These are phyloP conservation scores for Hestina assimilis DNA, from an alignment of 1,140 invertebrate species.

Conservation along the genomic window DNA sequence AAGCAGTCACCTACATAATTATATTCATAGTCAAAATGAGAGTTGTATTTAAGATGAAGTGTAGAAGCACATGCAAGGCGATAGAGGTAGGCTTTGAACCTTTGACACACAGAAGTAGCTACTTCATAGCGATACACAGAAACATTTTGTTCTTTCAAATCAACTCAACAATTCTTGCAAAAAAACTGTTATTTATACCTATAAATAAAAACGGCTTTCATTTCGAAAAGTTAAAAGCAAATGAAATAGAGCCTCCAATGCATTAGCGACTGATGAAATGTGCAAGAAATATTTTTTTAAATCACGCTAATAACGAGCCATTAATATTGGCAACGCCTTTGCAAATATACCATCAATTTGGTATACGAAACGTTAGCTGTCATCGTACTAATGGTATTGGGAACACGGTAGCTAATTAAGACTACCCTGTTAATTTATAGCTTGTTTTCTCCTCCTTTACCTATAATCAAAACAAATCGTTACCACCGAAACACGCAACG, in stretches of 20 bases:
- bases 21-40: too few species aligned
- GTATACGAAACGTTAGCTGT: slow-evolving; percentile 51
- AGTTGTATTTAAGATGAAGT: too few species aligned
- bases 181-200: too few species aligned
- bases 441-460: slow-evolving; percentile 22
- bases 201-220: not conserved
- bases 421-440: slow-evolving; percentile 45
- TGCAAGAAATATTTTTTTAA: slow-evolving; percentile 20
- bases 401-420: slow-evolving; percentile 66
- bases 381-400: slow-evolving; percentile 73
- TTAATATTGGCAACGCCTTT: slow-evolving; percentile 55
- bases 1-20: too few species aligned
- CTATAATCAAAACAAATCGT: slow-evolving; percentile 70
- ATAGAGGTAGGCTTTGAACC: too few species aligned
- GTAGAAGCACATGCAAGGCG: too few species aligned
- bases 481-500: slow-evolving; percentile 57
- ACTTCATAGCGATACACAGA: too few species aligned
- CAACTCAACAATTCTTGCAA: slow-evolving; percentile 13
- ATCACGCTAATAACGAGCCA: slow-evolving; percentile 30
- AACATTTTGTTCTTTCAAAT: too few species aligned
- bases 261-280: slow-evolving; percentile 8
- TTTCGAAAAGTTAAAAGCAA: slow-evolving; percentile 11
- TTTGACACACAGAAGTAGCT: too few species aligned
- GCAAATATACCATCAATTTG: slow-evolving; percentile 63
- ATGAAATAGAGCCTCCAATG: not conserved